phyloP scores from a whole-genome alignment of 2,113 vertebrate species.

The Lampris incognitus region DNA sequence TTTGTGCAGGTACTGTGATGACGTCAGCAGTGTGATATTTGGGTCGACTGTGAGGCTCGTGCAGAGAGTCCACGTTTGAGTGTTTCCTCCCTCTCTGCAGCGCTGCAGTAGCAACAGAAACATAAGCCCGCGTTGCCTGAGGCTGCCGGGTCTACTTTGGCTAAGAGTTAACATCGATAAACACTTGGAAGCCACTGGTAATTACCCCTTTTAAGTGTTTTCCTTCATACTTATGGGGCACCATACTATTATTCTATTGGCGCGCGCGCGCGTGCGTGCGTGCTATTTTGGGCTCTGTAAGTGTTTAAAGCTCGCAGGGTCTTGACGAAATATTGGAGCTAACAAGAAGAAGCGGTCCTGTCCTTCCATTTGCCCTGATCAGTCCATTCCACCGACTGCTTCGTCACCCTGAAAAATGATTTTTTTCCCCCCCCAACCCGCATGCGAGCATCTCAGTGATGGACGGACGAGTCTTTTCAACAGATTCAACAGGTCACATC shows the following conservation, averaged over 20 bases:
- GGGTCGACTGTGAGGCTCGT: conserved; percentile 1
- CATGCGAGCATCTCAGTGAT: too few relatives aligned
- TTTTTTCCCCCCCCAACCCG: too few relatives aligned
- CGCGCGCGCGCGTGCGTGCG: not conserved
- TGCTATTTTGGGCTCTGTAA: too few relatives aligned
- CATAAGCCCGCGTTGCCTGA: conserved; percentile 27
- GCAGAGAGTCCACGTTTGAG: too few relatives aligned
- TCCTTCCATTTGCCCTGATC: too few relatives aligned
- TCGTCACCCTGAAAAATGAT: too few relatives aligned
- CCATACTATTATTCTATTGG: conserved; percentile 47
- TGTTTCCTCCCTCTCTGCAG: conserved; percentile 53
- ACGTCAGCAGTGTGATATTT: conserved; percentile 21
- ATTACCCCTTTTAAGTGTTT: conserved; percentile 51
- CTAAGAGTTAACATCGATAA: conserved; percentile 47
- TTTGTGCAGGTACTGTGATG: not conserved
- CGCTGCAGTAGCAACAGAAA: conserved; percentile 62
- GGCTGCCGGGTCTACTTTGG: conserved; percentile 21
- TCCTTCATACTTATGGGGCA: conserved; percentile 51
- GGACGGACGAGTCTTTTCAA: too few relatives aligned
- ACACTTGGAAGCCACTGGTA: conserved; percentile 49
- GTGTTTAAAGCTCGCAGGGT: too few relatives aligned
- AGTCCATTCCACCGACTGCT: too few relatives aligned
- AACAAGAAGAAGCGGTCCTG: too few relatives aligned
- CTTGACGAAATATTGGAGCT: too few relatives aligned
- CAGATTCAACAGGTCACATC: too few relatives aligned